phyloP scores from a whole-genome alignment of 37 sponge, comb jelly and placozoan genomes.

The Spongilla lacustris region DNA sequence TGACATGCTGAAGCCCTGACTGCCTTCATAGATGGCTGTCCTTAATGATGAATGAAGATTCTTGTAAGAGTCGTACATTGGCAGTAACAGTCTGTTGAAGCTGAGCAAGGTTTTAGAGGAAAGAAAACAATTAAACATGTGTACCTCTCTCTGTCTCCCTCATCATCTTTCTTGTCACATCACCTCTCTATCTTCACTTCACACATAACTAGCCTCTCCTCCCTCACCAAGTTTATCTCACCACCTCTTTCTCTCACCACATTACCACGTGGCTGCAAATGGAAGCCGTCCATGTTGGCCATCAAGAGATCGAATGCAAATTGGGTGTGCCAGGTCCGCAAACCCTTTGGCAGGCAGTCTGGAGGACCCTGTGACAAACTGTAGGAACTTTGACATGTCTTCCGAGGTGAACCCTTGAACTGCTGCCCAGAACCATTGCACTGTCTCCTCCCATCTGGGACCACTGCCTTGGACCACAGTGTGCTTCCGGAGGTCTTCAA shows the following conservation, averaged over 20 bases:
- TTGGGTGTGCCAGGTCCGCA: conserved; percentile 66
- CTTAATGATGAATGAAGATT: conserved; percentile 74
- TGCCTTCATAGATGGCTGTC: conserved; percentile 87
- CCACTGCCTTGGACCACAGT: conserved; percentile 40
- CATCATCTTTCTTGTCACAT: no score
- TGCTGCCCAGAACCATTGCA: conserved; percentile 86
- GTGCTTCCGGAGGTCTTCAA: conserved; percentile 69
- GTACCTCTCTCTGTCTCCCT: no score
- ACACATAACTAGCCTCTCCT: no score
- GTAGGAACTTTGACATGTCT: conserved; percentile 83
- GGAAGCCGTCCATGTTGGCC: conserved; percentile 74
- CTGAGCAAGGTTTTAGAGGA: conserved; percentile 21
- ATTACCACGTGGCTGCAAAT: conserved; percentile 88
- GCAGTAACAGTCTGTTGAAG: conserved; percentile 88
- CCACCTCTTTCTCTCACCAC: no score
- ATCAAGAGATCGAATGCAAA: conserved; percentile 64
- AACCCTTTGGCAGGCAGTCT: conserved; percentile 92
- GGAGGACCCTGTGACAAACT: conserved; percentile 86
- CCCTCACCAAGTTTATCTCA: no score
- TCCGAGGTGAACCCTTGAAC: conserved; percentile 83
- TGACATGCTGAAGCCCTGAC: conserved; percentile 87
- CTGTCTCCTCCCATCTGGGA: conserved; percentile 35
- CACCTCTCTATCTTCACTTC: no score
- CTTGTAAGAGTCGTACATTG: conserved; percentile 79
- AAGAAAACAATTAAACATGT: no score